Conservation (phyloP, 2,888 invertebrate species). For the Tetropium fuscum region DNA sequence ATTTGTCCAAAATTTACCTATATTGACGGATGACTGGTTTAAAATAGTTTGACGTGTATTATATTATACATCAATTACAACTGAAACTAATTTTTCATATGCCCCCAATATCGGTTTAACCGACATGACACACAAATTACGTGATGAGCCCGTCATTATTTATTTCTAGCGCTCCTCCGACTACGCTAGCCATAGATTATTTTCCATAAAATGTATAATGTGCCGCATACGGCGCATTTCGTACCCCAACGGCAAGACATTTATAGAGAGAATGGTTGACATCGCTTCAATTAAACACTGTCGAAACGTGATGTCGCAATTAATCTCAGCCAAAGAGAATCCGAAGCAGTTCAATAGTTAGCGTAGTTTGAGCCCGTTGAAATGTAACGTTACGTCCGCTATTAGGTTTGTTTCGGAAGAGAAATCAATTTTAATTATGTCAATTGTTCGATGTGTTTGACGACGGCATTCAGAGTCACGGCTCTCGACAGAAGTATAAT, state of each 20-base stretch:
- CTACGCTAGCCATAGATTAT: neutral
- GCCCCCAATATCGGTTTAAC: too few relatives aligned
- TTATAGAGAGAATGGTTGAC: slow-evolving; percentile 22
- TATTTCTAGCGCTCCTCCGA: too few relatives aligned
- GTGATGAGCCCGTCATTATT: too few relatives aligned
- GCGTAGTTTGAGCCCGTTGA: slow-evolving; percentile 5
- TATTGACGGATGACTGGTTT: too few relatives aligned
- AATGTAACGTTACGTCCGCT: slow-evolving; percentile 2
- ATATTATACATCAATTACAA: too few relatives aligned
- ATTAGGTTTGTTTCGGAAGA: slow-evolving; percentile 3
- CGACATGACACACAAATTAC: too few relatives aligned
- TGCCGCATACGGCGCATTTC: neutral
- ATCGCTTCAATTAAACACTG: slow-evolving; percentile 31
- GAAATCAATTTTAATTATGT: slow-evolving; percentile 24
- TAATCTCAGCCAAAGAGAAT: slow-evolving; percentile 31
- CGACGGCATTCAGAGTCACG: neutral
- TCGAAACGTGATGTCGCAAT: slow-evolving; percentile 38
- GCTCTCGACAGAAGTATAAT: neutral
- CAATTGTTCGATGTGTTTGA: slow-evolving; percentile 16
- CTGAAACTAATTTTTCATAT: too few relatives aligned
- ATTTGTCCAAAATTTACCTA: too few relatives aligned
- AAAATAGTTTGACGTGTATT: too few relatives aligned
- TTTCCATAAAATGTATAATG: neutral
- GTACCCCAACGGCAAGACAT: neutral
- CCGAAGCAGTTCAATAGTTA: slow-evolving; percentile 18